A percentile compares a stretch with the other conserved stretches of the same genome.
Evolutionary conservation across 2,797 vertebrate species (phyloP).

Genomic region (Mormyrus hasselquistii): DNA sequence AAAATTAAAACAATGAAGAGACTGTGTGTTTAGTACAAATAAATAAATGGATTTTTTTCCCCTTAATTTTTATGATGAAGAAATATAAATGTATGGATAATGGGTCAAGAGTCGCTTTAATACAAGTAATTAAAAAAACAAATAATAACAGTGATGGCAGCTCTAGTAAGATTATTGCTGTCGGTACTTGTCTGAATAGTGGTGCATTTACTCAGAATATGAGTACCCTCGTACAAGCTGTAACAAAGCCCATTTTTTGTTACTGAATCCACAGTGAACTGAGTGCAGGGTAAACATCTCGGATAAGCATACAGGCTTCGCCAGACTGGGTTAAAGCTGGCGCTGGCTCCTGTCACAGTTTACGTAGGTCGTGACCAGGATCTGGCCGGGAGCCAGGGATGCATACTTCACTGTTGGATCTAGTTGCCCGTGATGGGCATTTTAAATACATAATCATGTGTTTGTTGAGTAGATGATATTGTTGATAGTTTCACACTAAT

Average conservation of each 20-base stretch:
- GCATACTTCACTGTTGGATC: background rate
- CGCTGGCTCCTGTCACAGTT: background rate
- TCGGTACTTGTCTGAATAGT: background rate
- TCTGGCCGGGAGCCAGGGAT: background rate
- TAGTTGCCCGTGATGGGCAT: background rate
- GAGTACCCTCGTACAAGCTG: background rate
- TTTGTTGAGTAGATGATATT: background rate
- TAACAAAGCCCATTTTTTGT: background rate
- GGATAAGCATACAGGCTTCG: background rate
- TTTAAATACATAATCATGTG: background rate
- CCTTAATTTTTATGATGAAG: background rate
- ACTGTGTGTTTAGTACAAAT: background rate
- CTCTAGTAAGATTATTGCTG: background rate
- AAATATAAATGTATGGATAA: background rate
- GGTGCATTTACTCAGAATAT: background rate
- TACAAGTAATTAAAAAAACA: background rate
- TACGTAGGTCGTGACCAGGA: background rate
- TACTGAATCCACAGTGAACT: background rate
- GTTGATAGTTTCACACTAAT: background rate
- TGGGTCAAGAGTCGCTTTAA: background rate
- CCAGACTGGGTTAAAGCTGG: background rate
- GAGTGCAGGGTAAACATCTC: slow-evolving; percentile 1
- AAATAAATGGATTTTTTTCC: background rate
- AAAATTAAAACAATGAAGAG: background rate
- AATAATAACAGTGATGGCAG: background rate